Evolutionary conservation across 2,888 invertebrate genomes (phyloP).

Genomic region (Platerodrilus igneus): DNA sequence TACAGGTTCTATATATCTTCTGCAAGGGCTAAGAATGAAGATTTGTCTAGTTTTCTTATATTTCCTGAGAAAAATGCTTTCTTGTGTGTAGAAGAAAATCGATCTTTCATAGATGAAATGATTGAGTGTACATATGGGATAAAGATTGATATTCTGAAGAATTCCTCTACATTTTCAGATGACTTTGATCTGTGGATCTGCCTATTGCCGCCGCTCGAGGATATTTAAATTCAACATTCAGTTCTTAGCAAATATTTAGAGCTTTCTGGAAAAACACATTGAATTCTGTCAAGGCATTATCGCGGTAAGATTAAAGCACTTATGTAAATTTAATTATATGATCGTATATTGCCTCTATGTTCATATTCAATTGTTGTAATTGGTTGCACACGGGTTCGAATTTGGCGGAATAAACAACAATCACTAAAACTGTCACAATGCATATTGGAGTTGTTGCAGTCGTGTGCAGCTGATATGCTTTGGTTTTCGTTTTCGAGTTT

Average conservation of each 20-base stretch:
- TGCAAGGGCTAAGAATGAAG: too few relatives aligned
- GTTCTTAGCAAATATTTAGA: neutral
- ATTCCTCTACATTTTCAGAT: constrained; percentile 4
- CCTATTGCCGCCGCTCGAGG: neutral
- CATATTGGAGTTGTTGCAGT: constrained; percentile 3
- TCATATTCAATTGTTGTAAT: too few relatives aligned
- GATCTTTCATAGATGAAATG: constrained; percentile 1
- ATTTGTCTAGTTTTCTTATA: too few relatives aligned
- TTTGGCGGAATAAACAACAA: neutral
- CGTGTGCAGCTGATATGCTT: neutral
- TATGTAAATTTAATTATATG: too few relatives aligned
- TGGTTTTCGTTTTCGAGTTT: constrained; percentile 1
- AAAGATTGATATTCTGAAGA: constrained; percentile 2
- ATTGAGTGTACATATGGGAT: neutral
- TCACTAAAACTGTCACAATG: constrained; percentile 1
- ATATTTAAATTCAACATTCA: too few relatives aligned
- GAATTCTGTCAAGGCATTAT: too few relatives aligned
- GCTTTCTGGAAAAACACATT: neutral
- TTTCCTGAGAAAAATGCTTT: constrained; percentile 6
- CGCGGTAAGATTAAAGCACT: too few relatives aligned
- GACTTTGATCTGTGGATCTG: neutral
- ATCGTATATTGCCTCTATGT: too few relatives aligned
- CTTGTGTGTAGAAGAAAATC: neutral
- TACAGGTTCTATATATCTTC: too few relatives aligned
- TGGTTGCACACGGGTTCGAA: neutral